Evolutionary conservation across 2,888 invertebrate species (phyloP), one percentile per base, ranked within the genome.

Genomic region (Neocrepidodera transversa): DNA sequence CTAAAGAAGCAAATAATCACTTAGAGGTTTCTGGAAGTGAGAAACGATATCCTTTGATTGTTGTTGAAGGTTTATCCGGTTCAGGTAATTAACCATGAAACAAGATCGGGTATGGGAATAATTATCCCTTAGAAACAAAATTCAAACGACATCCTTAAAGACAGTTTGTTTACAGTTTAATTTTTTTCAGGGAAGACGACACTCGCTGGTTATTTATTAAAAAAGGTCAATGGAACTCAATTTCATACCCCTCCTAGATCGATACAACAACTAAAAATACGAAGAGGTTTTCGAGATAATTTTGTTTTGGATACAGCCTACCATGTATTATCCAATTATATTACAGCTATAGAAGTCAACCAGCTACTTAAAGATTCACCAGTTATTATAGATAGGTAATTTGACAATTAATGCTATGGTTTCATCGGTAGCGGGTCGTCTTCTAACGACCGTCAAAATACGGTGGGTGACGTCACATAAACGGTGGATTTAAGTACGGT

Each of bases 11-110:
- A 14, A 60, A 62, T 30, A 52, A 58, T 7, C 55, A 60, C 40
- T 47, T 32, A 30, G 40, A 47, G 16, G 54, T 56, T 13, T 3
- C 23, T 14, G 57, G 55, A 11, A 55, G 60, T 30, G 14, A 35
- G 13, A 75, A 74, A 58, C 71, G 69, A 45, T 70, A 78, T 66
- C 80, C 80, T 1, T 74, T 82, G 28, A 77, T 82, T 48, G 78
- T 81, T 4, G 65, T 82, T 11, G 82, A 82, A 75, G 82, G 82
- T 1, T 70, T 82, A 3, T 82, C 82, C 74, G 81, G 80, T 13
- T 77, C 77, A 65, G 82, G 82, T 81, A 71, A 59, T 55, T n/a
- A n/a, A n/a, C n/a, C n/a, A n/a, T n/a, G n/a, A n/a, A n/a, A n/a
- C n/a, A 18, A 35, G 4, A n/a, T 42, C 20, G 18, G 17, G 3